Conservation (phyloP, 2,888 invertebrate species). For the Cantharis flavilabris region DNA sequence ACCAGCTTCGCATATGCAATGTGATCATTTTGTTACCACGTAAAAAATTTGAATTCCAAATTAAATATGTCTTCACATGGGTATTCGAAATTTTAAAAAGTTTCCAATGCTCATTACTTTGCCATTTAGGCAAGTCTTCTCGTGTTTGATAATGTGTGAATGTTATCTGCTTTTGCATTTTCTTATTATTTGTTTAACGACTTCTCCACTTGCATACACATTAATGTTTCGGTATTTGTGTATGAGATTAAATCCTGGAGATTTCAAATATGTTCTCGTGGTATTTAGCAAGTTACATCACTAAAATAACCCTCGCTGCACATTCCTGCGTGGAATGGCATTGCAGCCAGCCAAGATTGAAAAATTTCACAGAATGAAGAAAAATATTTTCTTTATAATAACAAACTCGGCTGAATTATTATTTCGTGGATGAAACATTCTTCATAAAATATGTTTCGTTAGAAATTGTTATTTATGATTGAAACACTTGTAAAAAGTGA, state of each 20-base stretch:
- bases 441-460: background rate
- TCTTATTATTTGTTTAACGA: background rate
- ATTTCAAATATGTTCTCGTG: slow-evolving; percentile 19
- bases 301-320: background rate
- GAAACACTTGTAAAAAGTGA: background rate
- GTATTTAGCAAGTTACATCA: slow-evolving; percentile 20
- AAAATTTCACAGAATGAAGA: background rate
- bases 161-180: background rate
- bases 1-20: background rate
- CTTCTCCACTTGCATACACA: background rate
- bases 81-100: background rate
- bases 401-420: background rate
- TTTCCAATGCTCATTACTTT: background rate
- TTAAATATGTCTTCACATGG: background rate
- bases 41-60: background rate
- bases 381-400: background rate
- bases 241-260: slow-evolving; percentile 18
- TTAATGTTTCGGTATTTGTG: slow-evolving; percentile 12
- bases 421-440: too few species aligned
- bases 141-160: background rate
- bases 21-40: background rate
- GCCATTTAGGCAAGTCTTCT: background rate
- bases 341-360: background rate
- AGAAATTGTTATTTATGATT: too few species aligned
- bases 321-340: background rate